Percentiles rank a stretch among this genome's conserved stretches.
These are phyloP conservation scores for Myripristis jacobus DNA, from an alignment of 2,797 vertebrate species.

Conservation along the genomic window DNA sequence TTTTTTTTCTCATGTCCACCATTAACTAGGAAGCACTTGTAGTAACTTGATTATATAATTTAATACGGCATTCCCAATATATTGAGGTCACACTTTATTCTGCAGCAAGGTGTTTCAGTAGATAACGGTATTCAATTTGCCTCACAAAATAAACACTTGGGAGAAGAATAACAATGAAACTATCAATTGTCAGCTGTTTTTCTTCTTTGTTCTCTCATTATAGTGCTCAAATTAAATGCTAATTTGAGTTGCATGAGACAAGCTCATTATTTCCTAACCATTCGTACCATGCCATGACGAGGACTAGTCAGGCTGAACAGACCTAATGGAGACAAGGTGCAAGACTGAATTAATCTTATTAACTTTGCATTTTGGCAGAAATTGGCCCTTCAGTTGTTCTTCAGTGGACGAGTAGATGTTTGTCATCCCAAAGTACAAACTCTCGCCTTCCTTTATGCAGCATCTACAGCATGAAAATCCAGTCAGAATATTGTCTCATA, in stretches of 20 bases:
- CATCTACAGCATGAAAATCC: slow-evolving; percentile 4
- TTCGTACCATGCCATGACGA: neutral
- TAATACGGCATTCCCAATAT: neutral
- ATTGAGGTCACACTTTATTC: neutral
- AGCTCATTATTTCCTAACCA: slow-evolving; percentile 5
- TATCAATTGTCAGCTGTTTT: neutral
- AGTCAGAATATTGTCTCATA: slow-evolving; percentile 23
- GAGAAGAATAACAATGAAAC: neutral
- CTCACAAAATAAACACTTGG: neutral
- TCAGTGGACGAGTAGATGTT: neutral
- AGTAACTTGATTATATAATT: too few relatives aligned
- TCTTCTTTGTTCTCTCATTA: neutral
- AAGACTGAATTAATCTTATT: neutral
- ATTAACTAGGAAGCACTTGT: too few relatives aligned
- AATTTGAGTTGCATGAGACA: neutral
- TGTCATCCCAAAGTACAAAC: neutral
- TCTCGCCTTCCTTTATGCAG: slow-evolving; percentile 12
- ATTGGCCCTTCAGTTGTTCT: neutral
- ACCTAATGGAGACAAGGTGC: neutral
- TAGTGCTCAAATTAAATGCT: slow-evolving; percentile 1
- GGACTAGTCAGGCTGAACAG: neutral
- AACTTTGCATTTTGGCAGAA: neutral
- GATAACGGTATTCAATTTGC: neutral
- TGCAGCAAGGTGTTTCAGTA: neutral
- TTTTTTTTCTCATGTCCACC: too few relatives aligned